Evolutionary conservation across 2,888 invertebrate species (phyloP).

Genomic region (Scaptomyza tumidula): DNA sequence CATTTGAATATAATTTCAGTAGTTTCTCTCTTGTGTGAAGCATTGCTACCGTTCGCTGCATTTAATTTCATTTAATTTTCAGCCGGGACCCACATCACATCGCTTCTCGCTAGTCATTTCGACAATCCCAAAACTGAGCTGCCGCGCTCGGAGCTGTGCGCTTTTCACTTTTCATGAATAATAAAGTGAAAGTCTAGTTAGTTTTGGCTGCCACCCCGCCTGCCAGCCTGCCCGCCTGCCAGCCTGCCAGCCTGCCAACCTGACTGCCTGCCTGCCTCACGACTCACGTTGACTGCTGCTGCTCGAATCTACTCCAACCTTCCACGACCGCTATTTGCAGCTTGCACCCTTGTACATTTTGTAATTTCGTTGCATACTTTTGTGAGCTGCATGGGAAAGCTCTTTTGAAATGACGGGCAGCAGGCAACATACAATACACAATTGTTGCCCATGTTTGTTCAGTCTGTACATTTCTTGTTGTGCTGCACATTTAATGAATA

Average conservation of each 20-base stretch:
- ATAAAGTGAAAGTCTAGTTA: conserved; percentile 78
- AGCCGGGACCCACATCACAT: conserved; percentile 61
- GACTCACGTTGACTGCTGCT: conserved; percentile 44
- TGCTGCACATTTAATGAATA: conserved; percentile 75
- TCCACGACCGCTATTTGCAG: conserved; percentile 1
- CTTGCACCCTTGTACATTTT: conserved; percentile 60
- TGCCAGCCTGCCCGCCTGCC: conserved; percentile 31
- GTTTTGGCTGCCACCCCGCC: conserved; percentile 56
- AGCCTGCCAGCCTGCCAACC: conserved; percentile 33
- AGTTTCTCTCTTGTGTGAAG: conserved; percentile 17
- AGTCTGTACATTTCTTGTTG: conserved; percentile 60
- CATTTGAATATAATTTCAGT: conserved; percentile 56
- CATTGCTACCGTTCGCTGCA: conserved; percentile 51
- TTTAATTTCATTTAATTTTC: conserved; percentile 77
- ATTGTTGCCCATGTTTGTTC: conserved; percentile 63
- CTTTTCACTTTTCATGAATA: conserved; percentile 77
- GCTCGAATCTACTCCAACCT: conserved; percentile 17
- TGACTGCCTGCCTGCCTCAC: conserved; percentile 31
- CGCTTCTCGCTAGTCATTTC: conserved; percentile 69
- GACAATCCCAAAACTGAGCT: conserved; percentile 63
- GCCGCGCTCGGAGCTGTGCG: conserved; percentile 49
- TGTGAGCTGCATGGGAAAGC: conserved; percentile 39
- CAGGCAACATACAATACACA: conserved; percentile 34
- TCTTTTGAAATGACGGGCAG: conserved; percentile 41
- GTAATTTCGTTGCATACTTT: conserved; percentile 77